Percentiles rank a stretch among this genome's conserved stretches.
Evolutionary conservation across 2,113 vertebrate genomes (phyloP).

Genomic region (Psittacula cyanocephala): DNA sequence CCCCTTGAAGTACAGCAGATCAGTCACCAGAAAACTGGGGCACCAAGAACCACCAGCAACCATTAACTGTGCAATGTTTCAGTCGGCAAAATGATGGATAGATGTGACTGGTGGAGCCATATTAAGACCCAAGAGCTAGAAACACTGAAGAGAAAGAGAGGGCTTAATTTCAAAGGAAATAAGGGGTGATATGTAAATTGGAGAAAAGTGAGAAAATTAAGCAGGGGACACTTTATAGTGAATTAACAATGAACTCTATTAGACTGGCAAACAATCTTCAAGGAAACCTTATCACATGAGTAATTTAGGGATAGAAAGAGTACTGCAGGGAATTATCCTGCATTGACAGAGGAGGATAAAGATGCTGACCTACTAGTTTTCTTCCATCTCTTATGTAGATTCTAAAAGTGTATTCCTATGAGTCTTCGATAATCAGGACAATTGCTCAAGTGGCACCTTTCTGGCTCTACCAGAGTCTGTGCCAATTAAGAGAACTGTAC

Average conservation of each 20-base stretch:
- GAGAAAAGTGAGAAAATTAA: slow-evolving; percentile 4
- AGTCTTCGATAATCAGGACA: slow-evolving; percentile 56
- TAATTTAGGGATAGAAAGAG: slow-evolving; percentile 32
- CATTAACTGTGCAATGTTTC: not conserved
- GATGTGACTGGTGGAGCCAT: not conserved
- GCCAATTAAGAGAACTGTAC: slow-evolving; percentile 60
- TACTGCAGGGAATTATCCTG: slow-evolving; percentile 6
- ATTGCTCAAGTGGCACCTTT: slow-evolving; percentile 60
- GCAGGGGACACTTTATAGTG: not conserved
- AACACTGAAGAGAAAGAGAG: not conserved
- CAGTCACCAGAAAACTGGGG: not conserved
- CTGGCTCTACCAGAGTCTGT: slow-evolving; percentile 31
- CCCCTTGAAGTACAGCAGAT: not conserved
- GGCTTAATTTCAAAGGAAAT: slow-evolving; percentile 6
- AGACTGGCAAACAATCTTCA: slow-evolving; percentile 13
- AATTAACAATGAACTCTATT: slow-evolving; percentile 31
- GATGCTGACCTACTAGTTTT: slow-evolving; percentile 43
- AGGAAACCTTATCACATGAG: not conserved
- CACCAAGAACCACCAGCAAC: not conserved
- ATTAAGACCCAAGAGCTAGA: not conserved
- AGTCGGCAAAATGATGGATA: not conserved
- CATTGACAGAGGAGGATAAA: slow-evolving; percentile 49
- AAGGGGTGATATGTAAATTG: not conserved
- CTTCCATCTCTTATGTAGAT: slow-evolving; percentile 17
- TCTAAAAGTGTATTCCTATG: slow-evolving; percentile 35